Base-by-base conservation (phyloP, 2,797 vertebrate genomes). In the Heliangelus exortis region DNA sequence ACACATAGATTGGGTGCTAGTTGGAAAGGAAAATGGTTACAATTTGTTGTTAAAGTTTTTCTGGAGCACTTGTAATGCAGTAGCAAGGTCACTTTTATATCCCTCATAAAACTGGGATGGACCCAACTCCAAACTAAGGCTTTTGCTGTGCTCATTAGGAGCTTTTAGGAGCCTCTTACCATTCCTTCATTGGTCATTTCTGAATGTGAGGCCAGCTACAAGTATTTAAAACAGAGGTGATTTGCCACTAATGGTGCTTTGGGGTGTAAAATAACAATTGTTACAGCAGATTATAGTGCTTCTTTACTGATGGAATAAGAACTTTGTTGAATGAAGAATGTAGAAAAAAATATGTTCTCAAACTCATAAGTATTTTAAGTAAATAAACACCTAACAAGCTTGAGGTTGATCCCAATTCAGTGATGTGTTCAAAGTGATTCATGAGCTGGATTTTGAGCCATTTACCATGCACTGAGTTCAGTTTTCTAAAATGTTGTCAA, bases 141-240 rank as follows among this genome's bases (percentile, higher is more conserved):
- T 90, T 90, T 80, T 81, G 25, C 61, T 80, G 31, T 74, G 39
- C 41, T 94, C 5, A 7, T 9, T 45, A 26, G 68, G 57, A 87
- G 36, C 28, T 89, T 95, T 75, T 80, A 80, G 59, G 69, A 89
- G 29, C 17, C 43, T 96, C n/a, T 28, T 94, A 69, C 33, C 28
- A 3, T 91, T 87, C 47, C 66, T 87, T 93, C 58, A 29, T 20
- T 79, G 53, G 36, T 87, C 71, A 71, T 84, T 81, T 87, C 84
- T 79, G 59, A 87, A 55, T 7, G 5, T 73, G 73, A 79, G 61
- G 41, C 36, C 45, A 71, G 66, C 82, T 87, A 41, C 88, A 84
- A 81, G 68, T 72, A 1, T n/a, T 33, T 53, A 22, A 20, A 48
- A 79, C 58, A 84, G 58, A 89, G 93, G 78, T 63, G 72, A 92